Conservation (phyloP, 2,113 vertebrate genomes). For the Castor canadensis region DNA sequence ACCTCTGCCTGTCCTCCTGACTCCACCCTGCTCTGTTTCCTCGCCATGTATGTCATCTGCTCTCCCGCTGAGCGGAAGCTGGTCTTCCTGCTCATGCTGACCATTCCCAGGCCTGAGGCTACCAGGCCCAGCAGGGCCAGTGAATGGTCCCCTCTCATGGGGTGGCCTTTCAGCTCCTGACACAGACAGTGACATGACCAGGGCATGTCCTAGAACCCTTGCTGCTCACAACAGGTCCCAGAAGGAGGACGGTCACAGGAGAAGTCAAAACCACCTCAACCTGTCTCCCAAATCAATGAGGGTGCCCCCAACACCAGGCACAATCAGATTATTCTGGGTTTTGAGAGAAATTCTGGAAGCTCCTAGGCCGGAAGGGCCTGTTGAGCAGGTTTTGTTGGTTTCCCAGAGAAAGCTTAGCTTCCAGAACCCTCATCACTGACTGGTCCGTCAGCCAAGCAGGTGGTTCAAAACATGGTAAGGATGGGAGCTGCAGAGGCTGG, state of each 20-base stretch:
- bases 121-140: no score
- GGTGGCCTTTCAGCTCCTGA: no score
- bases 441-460: accelerated
- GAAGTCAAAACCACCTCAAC: no score
- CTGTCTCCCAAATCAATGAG: accelerated
- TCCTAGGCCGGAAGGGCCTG: not conserved
- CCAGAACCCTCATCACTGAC: not conserved
- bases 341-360: not conserved
- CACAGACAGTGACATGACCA: accelerated
- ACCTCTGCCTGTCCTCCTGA: accelerated
- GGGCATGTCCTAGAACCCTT: not conserved
- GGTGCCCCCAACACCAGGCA: accelerated
- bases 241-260: not conserved
- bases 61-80: no score
- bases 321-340: accelerated
- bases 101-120: no score
- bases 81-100: no score
- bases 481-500: not conserved
- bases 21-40: not conserved
- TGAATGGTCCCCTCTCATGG: no score
- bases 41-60: no score
- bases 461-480: accelerated
- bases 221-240: accelerated
- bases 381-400: accelerated
- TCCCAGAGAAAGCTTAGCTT: not conserved